Evolutionary conservation across 2,888 invertebrate genomes (phyloP), one percentile per base, ranked within the genome.

Genomic region (Lacanobia wlatinum): DNA sequence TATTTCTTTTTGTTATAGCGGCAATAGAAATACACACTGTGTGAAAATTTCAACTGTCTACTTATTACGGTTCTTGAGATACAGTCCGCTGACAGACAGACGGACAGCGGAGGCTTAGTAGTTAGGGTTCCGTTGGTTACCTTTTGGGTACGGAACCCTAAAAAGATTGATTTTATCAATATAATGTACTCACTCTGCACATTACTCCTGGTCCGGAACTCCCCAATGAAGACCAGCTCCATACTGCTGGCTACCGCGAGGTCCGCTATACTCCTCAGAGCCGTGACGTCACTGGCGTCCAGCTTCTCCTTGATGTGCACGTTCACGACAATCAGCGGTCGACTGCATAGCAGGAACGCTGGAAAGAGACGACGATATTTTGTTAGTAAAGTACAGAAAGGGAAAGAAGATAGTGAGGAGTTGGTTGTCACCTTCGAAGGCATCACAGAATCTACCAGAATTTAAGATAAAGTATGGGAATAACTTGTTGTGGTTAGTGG

Each of bases 271-370:
- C 84, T 84, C 14, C 80, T 82, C 65, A 96, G 77, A 5, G 81
- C 78, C 14, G 73, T 72, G 60, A 84, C 79, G 77, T 95, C 94
- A 28, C 90, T 92, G 2, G 86, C 90, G 5, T 79, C 75, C 67
- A 94, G 86, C 4, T 85, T 79, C 16, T 88, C 91, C 64, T 80
- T 88, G 81, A 93, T 92, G 71, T 89, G 87, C 71, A 95, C 87
- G 87, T 97, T 97, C 74, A 97, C 93, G 43, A 97, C 84, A 77
- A 96, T 92, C 56, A 96, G 81, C 73, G 95, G 95, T 58, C 94
- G 89, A 72, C 95, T 95, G 88, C 95, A 96, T 52, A 97, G 87
- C 62, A 95, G 92, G 90, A 97, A 97, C 72, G 95, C 96, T 92
- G 94, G 82, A 90, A 94, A 78, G 34, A 80, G 16, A 64, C 12